Conservation (phyloP, 2,113 vertebrate genomes). For the Mobula hypostoma region DNA sequence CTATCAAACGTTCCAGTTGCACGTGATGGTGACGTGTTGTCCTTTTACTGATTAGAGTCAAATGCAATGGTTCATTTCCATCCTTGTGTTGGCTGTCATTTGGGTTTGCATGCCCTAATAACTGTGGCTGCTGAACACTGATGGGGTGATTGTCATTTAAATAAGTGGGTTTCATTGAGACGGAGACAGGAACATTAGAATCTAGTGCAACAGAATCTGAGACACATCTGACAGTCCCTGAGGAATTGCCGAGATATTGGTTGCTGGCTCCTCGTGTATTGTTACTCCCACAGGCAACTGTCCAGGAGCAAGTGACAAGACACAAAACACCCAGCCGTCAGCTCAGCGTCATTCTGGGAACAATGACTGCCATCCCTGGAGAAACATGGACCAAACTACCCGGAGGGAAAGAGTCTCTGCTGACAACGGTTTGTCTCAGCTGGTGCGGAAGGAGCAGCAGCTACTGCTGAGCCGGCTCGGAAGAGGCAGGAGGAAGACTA, state of each 20-base stretch:
- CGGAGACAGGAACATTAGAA: not conserved
- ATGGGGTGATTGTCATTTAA: not conserved
- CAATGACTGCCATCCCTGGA: constrained; percentile 49
- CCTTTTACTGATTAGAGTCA: not conserved
- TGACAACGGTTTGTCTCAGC: constrained; percentile 61
- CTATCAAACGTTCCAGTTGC: no score
- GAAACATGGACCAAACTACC: constrained; percentile 55
- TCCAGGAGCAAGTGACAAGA: constrained; percentile 64
- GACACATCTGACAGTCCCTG: constrained; percentile 53
- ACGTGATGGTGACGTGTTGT: not conserved
- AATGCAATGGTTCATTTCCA: not conserved
- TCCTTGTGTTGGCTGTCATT: not conserved
- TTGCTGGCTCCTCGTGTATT: constrained; percentile 66
- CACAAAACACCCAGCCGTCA: constrained; percentile 50
- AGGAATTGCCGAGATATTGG: constrained; percentile 57
- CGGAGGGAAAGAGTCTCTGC: constrained; percentile 64
- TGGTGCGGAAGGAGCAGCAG: constrained; percentile 50
- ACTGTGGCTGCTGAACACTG: not conserved
- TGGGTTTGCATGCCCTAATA: not conserved
- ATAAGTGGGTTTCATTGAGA: no score
- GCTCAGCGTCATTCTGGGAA: constrained; percentile 52
- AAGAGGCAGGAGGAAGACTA: constrained; percentile 57
- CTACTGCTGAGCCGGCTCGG: constrained; percentile 55
- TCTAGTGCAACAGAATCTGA: constrained; percentile 43
- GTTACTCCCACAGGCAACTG: constrained; percentile 70